A percentile compares a stretch with the other conserved stretches of the same genome.
These are phyloP conservation scores for Brachyptera putata DNA, from an alignment of 2,888 invertebrate genomes.

Conservation along the genomic window DNA sequence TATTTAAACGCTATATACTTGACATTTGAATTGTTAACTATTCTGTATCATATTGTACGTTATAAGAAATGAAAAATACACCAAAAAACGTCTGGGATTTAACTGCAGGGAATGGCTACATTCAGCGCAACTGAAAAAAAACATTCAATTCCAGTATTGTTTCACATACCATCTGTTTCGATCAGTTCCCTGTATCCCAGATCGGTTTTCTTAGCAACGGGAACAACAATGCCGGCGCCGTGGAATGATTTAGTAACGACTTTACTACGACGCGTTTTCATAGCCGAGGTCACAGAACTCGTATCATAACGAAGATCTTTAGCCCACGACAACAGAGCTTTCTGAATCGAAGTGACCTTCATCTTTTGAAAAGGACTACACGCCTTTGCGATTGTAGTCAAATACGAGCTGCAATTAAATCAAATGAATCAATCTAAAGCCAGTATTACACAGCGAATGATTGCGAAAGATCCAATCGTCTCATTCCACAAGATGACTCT, in stretches of 20 bases:
- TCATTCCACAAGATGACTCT: no score
- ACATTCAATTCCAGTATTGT: no score
- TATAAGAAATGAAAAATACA: no score
- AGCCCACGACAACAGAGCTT: conserved; percentile 59
- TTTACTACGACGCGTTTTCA: conserved; percentile 57
- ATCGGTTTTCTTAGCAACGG: conserved; percentile 72
- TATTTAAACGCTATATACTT: no score
- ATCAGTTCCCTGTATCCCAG: conserved; percentile 77
- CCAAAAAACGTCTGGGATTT: no score
- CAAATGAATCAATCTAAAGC: not conserved
- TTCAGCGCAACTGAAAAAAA: no score
- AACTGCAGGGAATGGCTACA: no score
- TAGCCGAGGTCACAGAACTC: conserved; percentile 53
- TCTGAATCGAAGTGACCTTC: conserved; percentile 55
- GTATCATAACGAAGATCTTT: conserved; percentile 56
- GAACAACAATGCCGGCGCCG: conserved; percentile 79
- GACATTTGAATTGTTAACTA: no score
- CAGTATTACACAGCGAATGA: no score
- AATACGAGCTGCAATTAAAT: conserved; percentile 46
- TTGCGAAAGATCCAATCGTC: no score
- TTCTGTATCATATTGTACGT: no score
- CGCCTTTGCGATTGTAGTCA: conserved; percentile 48
- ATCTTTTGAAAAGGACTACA: conserved; percentile 61
- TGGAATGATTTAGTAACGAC: conserved; percentile 72
- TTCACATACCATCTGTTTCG: conserved; percentile 63